A percentile compares a stretch with the other conserved stretches of the same genome.
These are phyloP conservation scores for Enteromius treurensis DNA, from an alignment of 2,797 vertebrate genomes.

Conservation along the genomic window DNA sequence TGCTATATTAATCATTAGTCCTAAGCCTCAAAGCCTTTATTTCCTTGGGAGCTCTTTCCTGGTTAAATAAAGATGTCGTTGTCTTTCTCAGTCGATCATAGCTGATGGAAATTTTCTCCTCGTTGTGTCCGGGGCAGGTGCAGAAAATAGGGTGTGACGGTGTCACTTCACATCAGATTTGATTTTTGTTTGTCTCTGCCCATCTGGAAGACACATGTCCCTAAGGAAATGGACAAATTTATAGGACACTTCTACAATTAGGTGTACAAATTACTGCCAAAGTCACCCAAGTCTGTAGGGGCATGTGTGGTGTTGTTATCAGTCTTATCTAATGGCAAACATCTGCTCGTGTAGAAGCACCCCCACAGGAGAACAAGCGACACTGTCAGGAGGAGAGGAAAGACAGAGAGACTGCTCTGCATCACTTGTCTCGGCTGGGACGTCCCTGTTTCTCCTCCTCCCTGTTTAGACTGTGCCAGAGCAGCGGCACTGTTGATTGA, in stretches of 20 bases:
- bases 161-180: conserved; percentile 11
- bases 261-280: conserved; percentile 46
- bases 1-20: conserved; percentile 10
- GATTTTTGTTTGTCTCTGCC: conserved; percentile 32
- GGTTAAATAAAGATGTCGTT: conserved; percentile 23
- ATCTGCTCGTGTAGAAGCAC: conserved; percentile 51
- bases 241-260: conserved; percentile 56
- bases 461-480: conserved; percentile 28
- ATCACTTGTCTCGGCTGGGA: conserved; percentile 48
- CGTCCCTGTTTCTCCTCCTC: conserved; percentile 27
- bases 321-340: conserved; percentile 58
- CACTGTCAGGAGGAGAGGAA: conserved; percentile 36
- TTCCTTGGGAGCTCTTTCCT: neutral
- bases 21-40: neutral
- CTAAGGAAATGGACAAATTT: conserved; percentile 39
- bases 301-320: conserved; percentile 43
- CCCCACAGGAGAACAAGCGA: conserved; percentile 45
- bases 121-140: conserved; percentile 9
- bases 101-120: conserved; percentile 9
- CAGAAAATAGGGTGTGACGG: conserved; percentile 28
- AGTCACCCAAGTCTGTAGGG: conserved; percentile 49
- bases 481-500: conserved; percentile 46
- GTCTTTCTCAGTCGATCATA: conserved; percentile 20
- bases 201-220: conserved; percentile 48
- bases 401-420: conserved; percentile 37